Conservation (phyloP, 2,888 invertebrate species). For the Leistus spinibarbis region DNA sequence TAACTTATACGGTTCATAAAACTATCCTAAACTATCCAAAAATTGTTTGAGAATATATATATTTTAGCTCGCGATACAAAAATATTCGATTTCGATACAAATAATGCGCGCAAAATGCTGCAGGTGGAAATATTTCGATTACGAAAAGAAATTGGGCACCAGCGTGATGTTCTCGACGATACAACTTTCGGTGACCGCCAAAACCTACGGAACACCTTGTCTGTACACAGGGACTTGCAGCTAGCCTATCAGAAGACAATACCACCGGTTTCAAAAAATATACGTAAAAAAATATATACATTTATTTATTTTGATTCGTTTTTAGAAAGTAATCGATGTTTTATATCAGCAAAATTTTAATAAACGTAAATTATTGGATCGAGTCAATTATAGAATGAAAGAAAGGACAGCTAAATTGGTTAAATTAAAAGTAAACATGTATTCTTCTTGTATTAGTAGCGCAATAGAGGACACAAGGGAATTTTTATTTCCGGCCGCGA, state of each 20-base stretch:
- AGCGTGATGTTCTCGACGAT: conserved; percentile 64
- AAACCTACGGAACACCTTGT: conserved; percentile 63
- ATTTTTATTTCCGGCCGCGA: no score
- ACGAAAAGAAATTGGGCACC: conserved; percentile 62
- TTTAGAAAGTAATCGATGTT: conserved; percentile 65
- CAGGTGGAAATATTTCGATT: conserved; percentile 64
- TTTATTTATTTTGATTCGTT: conserved; percentile 33
- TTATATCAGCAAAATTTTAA: conserved; percentile 68
- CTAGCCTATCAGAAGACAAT: conserved; percentile 61
- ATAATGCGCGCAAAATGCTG: conserved; percentile 59
- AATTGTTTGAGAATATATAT: conserved; percentile 11
- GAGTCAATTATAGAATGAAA: conserved; percentile 65
- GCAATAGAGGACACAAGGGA: no score
- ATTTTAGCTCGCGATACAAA: conserved; percentile 65
- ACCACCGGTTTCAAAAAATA: conserved; percentile 53
- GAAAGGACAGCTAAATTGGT: conserved; percentile 66
- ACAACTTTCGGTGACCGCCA: conserved; percentile 66
- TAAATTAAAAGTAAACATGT: conserved; percentile 61
- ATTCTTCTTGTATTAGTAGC: no score
- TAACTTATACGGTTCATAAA: conserved; percentile 65
- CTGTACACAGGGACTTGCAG: conserved; percentile 64
- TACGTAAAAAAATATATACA: neutral
- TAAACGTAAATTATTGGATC: conserved; percentile 67
- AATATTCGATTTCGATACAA: conserved; percentile 64
- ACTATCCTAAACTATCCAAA: neutral